These are phyloP conservation scores for Monodelphis domestica DNA, from an alignment of 2,797 vertebrate genomes.

Conservation along the genomic window DNA sequence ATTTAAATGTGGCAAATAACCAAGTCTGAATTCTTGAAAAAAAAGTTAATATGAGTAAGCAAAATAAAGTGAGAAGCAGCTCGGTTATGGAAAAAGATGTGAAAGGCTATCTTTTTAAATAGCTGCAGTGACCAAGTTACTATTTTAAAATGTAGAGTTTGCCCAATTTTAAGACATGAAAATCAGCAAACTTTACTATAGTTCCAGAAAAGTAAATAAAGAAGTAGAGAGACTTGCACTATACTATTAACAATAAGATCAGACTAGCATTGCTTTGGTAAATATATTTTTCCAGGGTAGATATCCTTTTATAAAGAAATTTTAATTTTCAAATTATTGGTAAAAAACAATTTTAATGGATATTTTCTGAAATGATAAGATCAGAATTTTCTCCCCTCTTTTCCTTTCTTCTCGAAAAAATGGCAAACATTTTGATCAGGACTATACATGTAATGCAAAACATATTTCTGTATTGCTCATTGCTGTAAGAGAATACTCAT, in stretches of 20 bases:
- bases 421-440: no score
- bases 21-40: background rate
- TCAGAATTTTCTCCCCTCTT: no score
- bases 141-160: background rate
- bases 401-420: no score
- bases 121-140: background rate
- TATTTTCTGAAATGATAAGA: no score
- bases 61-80: background rate
- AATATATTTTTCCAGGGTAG: background rate
- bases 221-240: background rate
- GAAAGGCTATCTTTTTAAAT: background rate
- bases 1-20: conserved; percentile 35
- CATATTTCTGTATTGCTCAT: no score
- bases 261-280: background rate
- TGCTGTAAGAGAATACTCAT: no score
- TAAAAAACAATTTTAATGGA: no score
- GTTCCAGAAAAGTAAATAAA: background rate
- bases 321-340: no score
- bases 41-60: background rate
- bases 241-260: background rate
- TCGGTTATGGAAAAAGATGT: background rate
- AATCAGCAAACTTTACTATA: background rate
- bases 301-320: background rate
- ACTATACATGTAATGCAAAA: no score
- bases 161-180: background rate